Evolutionary conservation across 1,140 invertebrate species (phyloP), one percentile per base, ranked within the genome.

Genomic region (Drosophila pandora): DNA sequence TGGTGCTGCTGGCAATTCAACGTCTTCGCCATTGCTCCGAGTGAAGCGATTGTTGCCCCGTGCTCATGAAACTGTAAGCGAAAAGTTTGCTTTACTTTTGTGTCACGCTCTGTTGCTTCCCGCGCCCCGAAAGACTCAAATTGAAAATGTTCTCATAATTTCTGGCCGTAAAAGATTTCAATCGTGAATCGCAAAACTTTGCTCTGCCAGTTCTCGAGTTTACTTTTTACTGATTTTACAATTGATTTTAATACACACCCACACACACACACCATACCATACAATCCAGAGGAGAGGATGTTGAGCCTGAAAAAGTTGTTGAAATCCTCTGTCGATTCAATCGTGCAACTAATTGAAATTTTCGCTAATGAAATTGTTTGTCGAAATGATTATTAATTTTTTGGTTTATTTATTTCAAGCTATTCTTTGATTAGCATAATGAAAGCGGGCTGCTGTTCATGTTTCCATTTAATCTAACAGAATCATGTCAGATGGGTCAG

Each of bases 21-120:
- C 79, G 67, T 82, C 79, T 76, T 83, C 53, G 65, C 63, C 45
- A 62, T 48, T 58, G 63, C 80, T 54, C 61, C 56, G 49, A 59
- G 56, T 62, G 68, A 77, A 67, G 68, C 65, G 72, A 56, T 76
- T 65, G 72, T 67, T 64, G 73, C 49, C 80, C 64, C 63, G 63
- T 84, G 80, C 76, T 77, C 76, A 83, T 83, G 79, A 83, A 83
- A 83, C 71, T 83, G 79, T 83, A 84, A 84, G 80, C 82, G 65
- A 73, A 83, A 88, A 88, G 83, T 88, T 88, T 88, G 79, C 76
- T 88, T 88, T 89, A 83, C 83, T 88, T 88, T 79, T 88, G 76
- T 87, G 83, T 88, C 83, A 87, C 83, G 83, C 83, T 83, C 83
- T 70, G 83, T 63, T 88, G 83, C 83, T 77, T 80, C 30, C 53